These are phyloP conservation scores for Halesus radiatus DNA, from an alignment of 1,140 invertebrate species.

Conservation along the genomic window DNA sequence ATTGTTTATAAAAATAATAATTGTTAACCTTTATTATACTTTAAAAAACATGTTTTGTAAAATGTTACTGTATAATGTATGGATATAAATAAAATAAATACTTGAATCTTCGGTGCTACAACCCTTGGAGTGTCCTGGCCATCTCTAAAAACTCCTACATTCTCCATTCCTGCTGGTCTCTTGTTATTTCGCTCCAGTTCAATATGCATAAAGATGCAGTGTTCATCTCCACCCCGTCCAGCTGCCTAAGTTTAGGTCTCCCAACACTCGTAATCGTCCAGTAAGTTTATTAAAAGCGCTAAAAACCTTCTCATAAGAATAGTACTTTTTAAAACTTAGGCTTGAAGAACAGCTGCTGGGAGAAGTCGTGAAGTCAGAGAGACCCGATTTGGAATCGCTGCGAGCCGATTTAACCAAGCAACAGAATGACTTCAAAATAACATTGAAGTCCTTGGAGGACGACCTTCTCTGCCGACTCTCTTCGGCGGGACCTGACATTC, in stretches of 20 bases:
- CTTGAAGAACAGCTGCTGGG: slow-evolving; percentile 94
- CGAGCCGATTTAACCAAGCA: slow-evolving; percentile 87
- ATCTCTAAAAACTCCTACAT: not conserved
- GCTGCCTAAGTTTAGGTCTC: too few relatives aligned
- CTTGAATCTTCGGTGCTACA: not conserved
- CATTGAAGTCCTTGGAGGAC: slow-evolving; percentile 91
- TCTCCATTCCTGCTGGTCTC: not conserved
- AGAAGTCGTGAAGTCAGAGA: slow-evolving; percentile 93
- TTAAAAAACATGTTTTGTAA: too few relatives aligned
- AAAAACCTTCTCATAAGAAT: too few relatives aligned
- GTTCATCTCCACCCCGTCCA: too few relatives aligned
- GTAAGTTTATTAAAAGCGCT: too few relatives aligned
- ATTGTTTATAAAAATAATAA: too few relatives aligned
- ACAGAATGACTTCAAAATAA: slow-evolving; percentile 96
- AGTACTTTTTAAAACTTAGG: slow-evolving; percentile 55
- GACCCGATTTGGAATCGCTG: slow-evolving; percentile 89
- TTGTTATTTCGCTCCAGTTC: not conserved
- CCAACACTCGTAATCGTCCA: too few relatives aligned
- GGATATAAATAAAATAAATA: too few relatives aligned
- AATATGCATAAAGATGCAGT: too few relatives aligned
- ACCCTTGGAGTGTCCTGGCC: not conserved
- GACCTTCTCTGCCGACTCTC: slow-evolving; percentile 88
- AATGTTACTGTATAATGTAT: too few relatives aligned
- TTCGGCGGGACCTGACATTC: slow-evolving; percentile 90
- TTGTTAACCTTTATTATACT: too few relatives aligned